Base-by-base conservation (phyloP, 1,140 invertebrate genomes). In the Tenebrio molitor region DNA sequence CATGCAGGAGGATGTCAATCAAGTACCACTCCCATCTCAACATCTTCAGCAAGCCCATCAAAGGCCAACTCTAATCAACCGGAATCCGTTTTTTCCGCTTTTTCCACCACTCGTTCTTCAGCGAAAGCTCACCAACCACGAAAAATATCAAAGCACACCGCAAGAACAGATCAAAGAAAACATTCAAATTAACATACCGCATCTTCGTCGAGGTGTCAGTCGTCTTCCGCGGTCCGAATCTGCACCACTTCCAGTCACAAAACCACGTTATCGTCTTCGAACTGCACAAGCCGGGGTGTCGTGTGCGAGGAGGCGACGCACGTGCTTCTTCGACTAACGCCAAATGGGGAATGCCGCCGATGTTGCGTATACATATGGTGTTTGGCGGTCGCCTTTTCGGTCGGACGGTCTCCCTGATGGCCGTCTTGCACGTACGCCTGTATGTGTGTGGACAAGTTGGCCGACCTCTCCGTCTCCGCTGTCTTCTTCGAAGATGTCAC, bases 301-400 rank as follows among this genome's bases (percentile, higher is more conserved):
- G 25, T 29, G 25, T 29, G 8, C 25, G 25, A 8, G 3, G 3
- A 29, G 8, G 8, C 25, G 14, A 29, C 10, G 50, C 50, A 58
- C 50, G 50, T 58, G 50, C 50, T 25, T 10, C 50, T 29, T 12
- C 21, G 2, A 14, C 50, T 14, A 29, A 58, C 8, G 50, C 50
- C 23, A 29, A 58, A 58, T 58, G 50, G 50, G 50, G 50, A 58
- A 58, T 58, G 50, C 50, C 50, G 21, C 2, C 12, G 36, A n/a
- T n/a, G 36, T 39, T 58, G 50, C 50, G 50, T 58, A 58, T 58
- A 58, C 50, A 58, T 58, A 29, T 58, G 50, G 50, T 58, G 50
- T 58, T 58, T 58, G 50, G 50, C 50, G 50, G 50, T 58, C 50
- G 25, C 50, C 23, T 58, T 58, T 58, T 29, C 46, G 19, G 46